These are phyloP conservation scores for Agapornis roseicollis DNA, from an alignment of 2,113 vertebrate species.

Conservation along the genomic window DNA sequence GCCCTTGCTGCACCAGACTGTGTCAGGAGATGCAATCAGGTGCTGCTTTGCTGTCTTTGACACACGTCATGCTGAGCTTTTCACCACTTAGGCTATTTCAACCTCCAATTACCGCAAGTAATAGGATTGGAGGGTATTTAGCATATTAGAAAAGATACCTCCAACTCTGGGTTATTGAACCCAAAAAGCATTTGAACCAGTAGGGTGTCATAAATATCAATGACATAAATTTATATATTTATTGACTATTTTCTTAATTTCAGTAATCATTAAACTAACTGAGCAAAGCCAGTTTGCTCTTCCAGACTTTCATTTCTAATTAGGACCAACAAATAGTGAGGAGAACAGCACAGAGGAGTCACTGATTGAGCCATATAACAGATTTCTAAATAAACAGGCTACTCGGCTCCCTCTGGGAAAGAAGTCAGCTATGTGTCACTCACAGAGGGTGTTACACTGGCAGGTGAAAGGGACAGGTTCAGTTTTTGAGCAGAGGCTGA, in stretches of 20 bases:
- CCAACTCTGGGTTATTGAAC: neutral
- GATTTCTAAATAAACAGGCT: neutral
- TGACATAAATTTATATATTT: neutral
- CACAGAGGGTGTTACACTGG: neutral
- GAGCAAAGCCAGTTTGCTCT: neutral
- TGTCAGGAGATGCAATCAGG: neutral
- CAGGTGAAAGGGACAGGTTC: neutral
- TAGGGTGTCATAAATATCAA: neutral
- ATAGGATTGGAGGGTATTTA: neutral
- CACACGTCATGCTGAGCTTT: neutral
- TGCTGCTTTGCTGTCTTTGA: neutral
- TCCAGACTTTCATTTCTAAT: neutral
- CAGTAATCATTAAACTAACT: neutral
- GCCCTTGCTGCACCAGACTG: accelerated
- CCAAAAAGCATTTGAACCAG: neutral
- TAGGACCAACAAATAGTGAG: neutral
- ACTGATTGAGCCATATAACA: neutral
- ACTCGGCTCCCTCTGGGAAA: neutral
- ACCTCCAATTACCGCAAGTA: neutral
- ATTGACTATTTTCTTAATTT: neutral
- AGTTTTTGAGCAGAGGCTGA: neutral
- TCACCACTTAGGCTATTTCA: neutral
- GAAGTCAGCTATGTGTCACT: neutral
- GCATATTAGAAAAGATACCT: neutral
- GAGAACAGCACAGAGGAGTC: neutral